Evolutionary conservation across 2,797 vertebrate species (phyloP).

Genomic region (Lemur catta): DNA sequence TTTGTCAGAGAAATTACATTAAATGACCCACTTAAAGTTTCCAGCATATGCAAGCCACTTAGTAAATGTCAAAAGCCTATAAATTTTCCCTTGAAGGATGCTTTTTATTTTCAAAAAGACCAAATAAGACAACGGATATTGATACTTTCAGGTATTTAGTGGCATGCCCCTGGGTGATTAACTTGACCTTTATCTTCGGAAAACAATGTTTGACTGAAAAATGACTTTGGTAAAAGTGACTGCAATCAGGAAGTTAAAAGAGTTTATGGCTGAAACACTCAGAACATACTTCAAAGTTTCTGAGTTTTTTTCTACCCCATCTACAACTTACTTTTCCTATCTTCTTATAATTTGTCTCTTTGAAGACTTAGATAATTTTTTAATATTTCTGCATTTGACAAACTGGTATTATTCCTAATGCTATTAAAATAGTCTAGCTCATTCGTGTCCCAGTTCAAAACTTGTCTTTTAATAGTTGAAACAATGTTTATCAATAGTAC

Average conservation of each 20-base stretch:
- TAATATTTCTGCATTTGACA: background rate
- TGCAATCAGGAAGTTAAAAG: background rate
- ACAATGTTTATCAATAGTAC: background rate
- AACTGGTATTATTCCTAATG: background rate
- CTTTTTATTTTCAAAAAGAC: conserved; percentile 5
- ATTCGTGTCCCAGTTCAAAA: background rate
- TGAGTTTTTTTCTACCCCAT: background rate
- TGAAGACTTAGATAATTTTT: background rate
- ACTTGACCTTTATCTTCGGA: background rate
- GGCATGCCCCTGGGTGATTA: background rate
- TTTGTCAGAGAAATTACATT: background rate
- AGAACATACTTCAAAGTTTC: background rate
- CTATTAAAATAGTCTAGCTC: conserved; percentile 5
- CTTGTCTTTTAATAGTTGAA: conserved; percentile 16
- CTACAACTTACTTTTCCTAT: background rate
- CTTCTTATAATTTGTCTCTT: background rate
- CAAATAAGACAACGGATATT: background rate
- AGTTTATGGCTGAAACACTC: background rate
- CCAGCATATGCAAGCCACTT: background rate
- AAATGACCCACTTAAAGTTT: background rate
- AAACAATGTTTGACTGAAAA: conserved; percentile 6
- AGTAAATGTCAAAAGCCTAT: background rate
- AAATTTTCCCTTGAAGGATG: background rate
- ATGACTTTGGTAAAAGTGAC: background rate
- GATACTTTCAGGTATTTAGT: background rate